Conservation (phyloP, 2,113 vertebrate genomes). For the Strigops habroptila region DNA sequence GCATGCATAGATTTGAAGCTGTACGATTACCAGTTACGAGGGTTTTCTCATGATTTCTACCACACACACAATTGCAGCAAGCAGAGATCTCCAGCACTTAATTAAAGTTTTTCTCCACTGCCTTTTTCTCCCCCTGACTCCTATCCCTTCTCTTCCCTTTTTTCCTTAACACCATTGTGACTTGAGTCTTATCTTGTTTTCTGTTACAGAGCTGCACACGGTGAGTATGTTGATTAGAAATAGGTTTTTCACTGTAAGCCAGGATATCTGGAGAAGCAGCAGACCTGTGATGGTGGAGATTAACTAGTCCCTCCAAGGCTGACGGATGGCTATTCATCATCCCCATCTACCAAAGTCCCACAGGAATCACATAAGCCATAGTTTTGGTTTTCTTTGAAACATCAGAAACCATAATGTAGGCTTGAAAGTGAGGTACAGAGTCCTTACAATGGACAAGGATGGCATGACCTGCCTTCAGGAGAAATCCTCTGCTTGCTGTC, state of each 20-base stretch:
- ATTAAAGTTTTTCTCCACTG: not conserved
- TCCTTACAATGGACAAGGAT: not conserved
- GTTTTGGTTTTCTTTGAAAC: not conserved
- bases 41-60: not conserved
- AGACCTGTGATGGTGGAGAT: not conserved
- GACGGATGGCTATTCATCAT: not conserved
- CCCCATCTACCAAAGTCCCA: not conserved
- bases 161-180: not conserved
- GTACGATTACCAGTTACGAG: not conserved
- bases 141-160: not conserved
- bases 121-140: fast-evolving
- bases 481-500: not conserved
- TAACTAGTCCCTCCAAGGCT: not conserved
- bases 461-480: not conserved
- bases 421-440: not conserved
- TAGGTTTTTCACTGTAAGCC: not conserved
- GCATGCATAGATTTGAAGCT: not conserved
- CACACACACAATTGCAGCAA: not conserved
- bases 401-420: not conserved
- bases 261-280: not conserved
- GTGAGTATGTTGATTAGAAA: not conserved
- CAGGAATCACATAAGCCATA: not conserved
- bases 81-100: not conserved
- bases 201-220: not conserved
- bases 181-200: not conserved